phyloP scores from a whole-genome alignment of 92 coral and sea anemone genomes.

The Palythoa grandiflora region DNA sequence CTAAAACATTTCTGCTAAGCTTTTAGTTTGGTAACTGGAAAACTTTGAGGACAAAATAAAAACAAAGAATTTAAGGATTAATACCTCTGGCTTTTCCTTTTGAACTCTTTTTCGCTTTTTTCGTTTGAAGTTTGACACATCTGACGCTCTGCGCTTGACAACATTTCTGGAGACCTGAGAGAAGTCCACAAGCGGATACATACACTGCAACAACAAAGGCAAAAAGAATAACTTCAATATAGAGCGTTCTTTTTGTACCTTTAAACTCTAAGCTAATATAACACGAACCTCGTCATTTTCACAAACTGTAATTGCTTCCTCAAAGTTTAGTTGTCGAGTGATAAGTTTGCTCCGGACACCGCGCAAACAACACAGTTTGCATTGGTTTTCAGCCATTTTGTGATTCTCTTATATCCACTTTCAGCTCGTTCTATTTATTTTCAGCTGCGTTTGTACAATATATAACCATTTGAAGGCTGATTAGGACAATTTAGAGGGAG shows the following conservation, averaged over 20 bases:
- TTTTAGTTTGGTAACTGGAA: not conserved
- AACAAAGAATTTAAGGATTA: no score
- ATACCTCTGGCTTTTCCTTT: slow-evolving; percentile 48
- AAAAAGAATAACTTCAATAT: not conserved
- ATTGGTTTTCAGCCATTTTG: slow-evolving; percentile 69
- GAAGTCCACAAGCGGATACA: slow-evolving; percentile 70
- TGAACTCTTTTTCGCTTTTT: slow-evolving; percentile 58
- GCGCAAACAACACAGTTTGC: slow-evolving; percentile 76
- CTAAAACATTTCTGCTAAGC: not conserved
- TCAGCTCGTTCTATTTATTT: not conserved
- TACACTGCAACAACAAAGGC: slow-evolving; percentile 71
- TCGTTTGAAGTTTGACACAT: slow-evolving; percentile 56
- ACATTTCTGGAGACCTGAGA: slow-evolving; percentile 51
- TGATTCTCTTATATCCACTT: not conserved
- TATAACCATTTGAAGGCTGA: not conserved
- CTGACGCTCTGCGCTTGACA: slow-evolving; percentile 66
- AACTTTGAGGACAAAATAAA: not conserved
- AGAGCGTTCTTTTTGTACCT: not conserved
- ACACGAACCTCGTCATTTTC: slow-evolving; percentile 82
- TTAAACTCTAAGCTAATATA: not conserved
- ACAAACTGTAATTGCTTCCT: slow-evolving; percentile 90
- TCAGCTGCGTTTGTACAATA: not conserved
- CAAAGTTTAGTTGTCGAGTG: slow-evolving; percentile 78
- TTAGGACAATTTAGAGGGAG: not conserved
- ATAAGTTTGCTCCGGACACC: slow-evolving; percentile 79